Evolutionary conservation across 30 jellyfish, hydroid and myxozoan species (phyloP), one percentile per base, ranked within the genome.

Genomic region (Cassiopea andromeda): DNA sequence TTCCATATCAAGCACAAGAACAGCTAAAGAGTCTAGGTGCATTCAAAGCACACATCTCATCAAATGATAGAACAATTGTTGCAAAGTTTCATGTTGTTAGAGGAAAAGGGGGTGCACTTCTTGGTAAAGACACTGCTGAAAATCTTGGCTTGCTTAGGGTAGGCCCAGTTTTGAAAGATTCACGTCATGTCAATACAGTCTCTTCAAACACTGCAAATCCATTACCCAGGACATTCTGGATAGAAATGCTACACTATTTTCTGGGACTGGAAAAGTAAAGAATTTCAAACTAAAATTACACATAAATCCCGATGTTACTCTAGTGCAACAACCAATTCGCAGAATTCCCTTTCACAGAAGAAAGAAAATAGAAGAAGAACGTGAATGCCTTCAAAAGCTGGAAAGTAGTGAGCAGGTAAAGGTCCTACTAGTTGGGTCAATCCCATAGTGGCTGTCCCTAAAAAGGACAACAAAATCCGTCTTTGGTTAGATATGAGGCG

Each of bases 401-500:
- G 12, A 54, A 6, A 54, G 7, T 54, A 10, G 7, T 54, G 64
- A 54, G 64, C 7, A 10, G 64, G 64, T 54, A 16, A 46, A 57
- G 87, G 50, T 13, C 7, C 82, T 44, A 80, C 89, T 13, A 18
- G 44, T 16, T 80, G 82, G 82, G 38, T 57, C 16, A 16, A 45
- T 50, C 89, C 89, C 43, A 59, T 59, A 2, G 79, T 66, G 43
- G 82, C 44, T 13, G 89, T 80, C 50, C 93, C 88, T 19, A 85
- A 85, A 48, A 70, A 73, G 80, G 67, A 85, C 75, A 75, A 77
- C 60, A 13, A 48, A 16, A 57, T 85, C 59, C 49, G 92, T 1
- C 27, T 87, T 16, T 76, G 94, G 47, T 44, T 87, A 18, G 92
- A 87, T 70, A 87, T 87, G 94, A 15, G 85, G 48, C 13, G 60